Percentiles rank a stretch among this genome's conserved stretches.
These are phyloP conservation scores for Tragelaphus scriptus DNA, from an alignment of 2,113 vertebrate species.

Conservation along the genomic window DNA sequence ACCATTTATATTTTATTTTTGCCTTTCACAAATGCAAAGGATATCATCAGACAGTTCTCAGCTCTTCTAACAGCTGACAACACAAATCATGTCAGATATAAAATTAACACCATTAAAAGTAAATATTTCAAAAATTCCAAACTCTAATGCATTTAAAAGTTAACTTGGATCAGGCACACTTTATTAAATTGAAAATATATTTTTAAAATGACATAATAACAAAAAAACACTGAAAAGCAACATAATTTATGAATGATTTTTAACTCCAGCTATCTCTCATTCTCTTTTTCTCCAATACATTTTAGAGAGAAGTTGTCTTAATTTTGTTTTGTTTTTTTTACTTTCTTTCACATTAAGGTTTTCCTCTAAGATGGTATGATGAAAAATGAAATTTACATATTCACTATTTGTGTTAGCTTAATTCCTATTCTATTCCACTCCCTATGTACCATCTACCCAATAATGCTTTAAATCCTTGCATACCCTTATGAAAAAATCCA, in stretches of 20 bases:
- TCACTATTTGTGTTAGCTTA: neutral
- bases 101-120: conserved; percentile 58
- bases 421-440: neutral
- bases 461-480: neutral
- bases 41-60: conserved; percentile 28
- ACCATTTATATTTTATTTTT: conserved; percentile 5
- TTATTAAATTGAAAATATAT: neutral
- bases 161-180: conserved; percentile 50
- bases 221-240: neutral
- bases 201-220: neutral
- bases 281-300: neutral
- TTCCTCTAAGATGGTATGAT: neutral
- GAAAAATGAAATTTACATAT: neutral
- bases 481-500: neutral
- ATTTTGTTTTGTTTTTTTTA: neutral
- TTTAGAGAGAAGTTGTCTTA: neutral
- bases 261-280: neutral
- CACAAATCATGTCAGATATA: conserved; percentile 43
- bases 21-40: conserved; percentile 35
- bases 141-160: conserved; percentile 60
- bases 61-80: conserved; percentile 46
- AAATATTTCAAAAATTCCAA: conserved; percentile 58
- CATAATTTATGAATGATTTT: neutral
- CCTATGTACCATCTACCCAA: neutral
- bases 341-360: neutral